Base-by-base conservation (phyloP, 64 coral and sea anemone genomes). In the Platygyra sinensis region DNA sequence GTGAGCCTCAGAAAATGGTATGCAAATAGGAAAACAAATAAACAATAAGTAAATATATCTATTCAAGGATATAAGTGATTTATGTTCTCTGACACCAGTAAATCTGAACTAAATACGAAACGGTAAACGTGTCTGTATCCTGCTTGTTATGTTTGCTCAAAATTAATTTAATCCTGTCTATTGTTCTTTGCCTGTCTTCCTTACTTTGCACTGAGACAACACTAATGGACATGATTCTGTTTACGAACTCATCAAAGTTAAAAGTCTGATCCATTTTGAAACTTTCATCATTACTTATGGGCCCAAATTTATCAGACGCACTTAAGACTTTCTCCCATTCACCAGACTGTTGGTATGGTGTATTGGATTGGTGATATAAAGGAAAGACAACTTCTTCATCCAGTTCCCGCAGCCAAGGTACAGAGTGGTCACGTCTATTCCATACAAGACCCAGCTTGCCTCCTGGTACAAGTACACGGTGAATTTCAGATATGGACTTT, bases 401-500 rank as follows among this genome's bases (percentile, higher is more conserved):
- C 2, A 91, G 18, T 60, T 75, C 20, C 61, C 74, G 54, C 10
- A 72, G 50, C 89, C 89, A 91, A 0, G 78, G 79, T 17, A 72
- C 32, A 7, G 67, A 19, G 27, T 75, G 24, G 61, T 91, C 79
- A n/a, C 80, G 8, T 4, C 5, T 49, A 60, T 82, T 81, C 51
- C 72, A 82, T 14, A 91, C 49, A 52, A 82, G 72, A 27, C 73
- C 89, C 11, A 73, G 31, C 27, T 73, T 83, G 25, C 89, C 89
- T 60, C 69, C 79, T 62, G 89, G 79, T 10, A 33, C 69, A 29
- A 91, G 46, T 25, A 91, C 69, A 25, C 79, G 57, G 1, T 61
- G 50, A 74, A 91, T 91, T 83, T 91, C 79, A 39, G 89, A 32
- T 19, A 82, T 30, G 42, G 73, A 64, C 76, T 83, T 80, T 33